Evolutionary conservation across 2,797 vertebrate genomes (phyloP).

Genomic region (Emydoidea blandingii): DNA sequence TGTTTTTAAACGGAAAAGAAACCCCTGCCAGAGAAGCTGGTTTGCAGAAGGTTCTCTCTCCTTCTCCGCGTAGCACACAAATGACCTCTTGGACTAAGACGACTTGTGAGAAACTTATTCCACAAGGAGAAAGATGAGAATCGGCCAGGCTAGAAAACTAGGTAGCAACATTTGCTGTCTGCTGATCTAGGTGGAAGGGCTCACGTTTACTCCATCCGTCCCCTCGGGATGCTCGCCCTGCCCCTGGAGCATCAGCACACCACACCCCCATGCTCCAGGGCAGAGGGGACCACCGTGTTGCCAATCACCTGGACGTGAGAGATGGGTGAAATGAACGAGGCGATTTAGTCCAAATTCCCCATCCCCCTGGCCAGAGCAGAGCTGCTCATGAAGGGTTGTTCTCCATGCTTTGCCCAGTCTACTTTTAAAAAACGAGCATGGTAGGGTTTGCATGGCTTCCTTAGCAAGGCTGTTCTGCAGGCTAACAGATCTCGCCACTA

Average conservation of each 20-base stretch:
- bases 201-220: accelerated
- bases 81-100: no score
- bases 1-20: no score
- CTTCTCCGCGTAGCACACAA: no score
- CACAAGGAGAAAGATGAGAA: neutral
- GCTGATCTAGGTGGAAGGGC: accelerated
- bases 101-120: no score
- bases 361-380: neutral
- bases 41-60: no score
- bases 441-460: neutral
- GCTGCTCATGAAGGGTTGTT: neutral
- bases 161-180: accelerated
- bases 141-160: accelerated
- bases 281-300: no score
- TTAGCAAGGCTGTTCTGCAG: neutral
- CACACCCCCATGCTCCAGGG: no score
- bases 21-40: no score
- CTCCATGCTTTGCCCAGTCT: neutral
- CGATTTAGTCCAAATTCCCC: no score
- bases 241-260: no score
- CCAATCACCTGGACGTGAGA: no score
- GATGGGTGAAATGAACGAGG: no score
- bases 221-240: neutral
- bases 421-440: neutral
- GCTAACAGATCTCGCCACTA: neutral